Base-by-base conservation (phyloP, 2,113 vertebrate genomes). In the Calonectris borealis region DNA sequence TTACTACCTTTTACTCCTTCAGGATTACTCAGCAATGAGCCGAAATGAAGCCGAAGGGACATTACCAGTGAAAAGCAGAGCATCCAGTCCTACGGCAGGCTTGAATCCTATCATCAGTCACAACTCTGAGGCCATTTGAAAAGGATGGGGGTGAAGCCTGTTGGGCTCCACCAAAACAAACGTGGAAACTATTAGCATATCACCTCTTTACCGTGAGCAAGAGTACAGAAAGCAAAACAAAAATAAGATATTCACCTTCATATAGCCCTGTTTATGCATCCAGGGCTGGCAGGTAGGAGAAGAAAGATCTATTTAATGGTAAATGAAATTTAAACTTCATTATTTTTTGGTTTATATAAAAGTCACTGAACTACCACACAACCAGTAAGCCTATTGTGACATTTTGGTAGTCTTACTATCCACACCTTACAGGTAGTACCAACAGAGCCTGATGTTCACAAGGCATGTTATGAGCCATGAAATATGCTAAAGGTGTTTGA, bases 11-110 rank as follows among this genome's bases (percentile, higher is more conserved):
- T 76, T 46, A 40, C 13, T 84, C 51, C 42, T 88, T 71, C 82
- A 40, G 58, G 26, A 22, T 52, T 54, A 31, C 46, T 58, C 68
- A 40, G 29, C 78, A 64, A n/a, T 2, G 17, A 62, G 52, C 32
- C 7, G 2, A 77, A 86, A 81, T 0, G 16, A 70, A 88, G 62
- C 64, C 6, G 6, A 55, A 54, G 46, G 16, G 27, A 36, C 6
- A 40, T 68, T 15, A 51, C 5, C 4, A 32, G 42, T 52, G 44
- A 48, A 68, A 80, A 88, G 42, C 64, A 62, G 51, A 54, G 22
- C 76, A 55, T 4, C 7, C 18, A 5, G 31, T 69, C 51, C 71
- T 29, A 2, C 0, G 0, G 49, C 31, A 78, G n/a, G 16, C 32
- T 60, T 57, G 38, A 73, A 65, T 65, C 32, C 58, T 29, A 4